Evolutionary conservation across 2,113 vertebrate genomes (phyloP).

Genomic region (Triplophysa tibetana): DNA sequence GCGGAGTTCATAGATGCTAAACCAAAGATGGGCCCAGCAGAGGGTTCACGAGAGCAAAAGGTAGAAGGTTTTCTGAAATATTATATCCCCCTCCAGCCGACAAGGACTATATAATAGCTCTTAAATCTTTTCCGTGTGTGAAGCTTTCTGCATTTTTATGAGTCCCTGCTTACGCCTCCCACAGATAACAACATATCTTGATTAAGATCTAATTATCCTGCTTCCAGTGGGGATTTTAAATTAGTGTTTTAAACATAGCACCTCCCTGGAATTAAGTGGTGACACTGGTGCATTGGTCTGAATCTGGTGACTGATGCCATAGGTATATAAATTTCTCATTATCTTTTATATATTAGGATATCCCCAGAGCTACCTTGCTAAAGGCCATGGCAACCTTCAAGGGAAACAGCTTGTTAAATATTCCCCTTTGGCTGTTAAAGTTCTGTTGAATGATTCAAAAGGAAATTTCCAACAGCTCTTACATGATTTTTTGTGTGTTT

Average conservation of each 20-base stretch:
- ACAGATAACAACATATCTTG: constrained; percentile 48
- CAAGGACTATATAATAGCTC: neutral
- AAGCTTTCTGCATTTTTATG: neutral
- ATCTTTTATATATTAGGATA: constrained; percentile 70
- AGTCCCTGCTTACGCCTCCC: constrained; percentile 33
- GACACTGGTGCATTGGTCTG: constrained; percentile 50
- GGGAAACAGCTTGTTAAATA: constrained; percentile 71
- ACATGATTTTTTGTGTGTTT: constrained; percentile 60
- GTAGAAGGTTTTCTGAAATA: neutral
- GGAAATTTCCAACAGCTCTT: constrained; percentile 57
- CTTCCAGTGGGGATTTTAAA: constrained; percentile 58
- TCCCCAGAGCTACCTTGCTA: constrained; percentile 65
- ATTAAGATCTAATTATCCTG: constrained; percentile 56
- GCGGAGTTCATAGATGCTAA: constrained; percentile 58
- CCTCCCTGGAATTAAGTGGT: constrained; percentile 53
- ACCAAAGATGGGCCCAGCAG: constrained; percentile 46
- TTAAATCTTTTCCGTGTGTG: constrained; percentile 9
- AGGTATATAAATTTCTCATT: constrained; percentile 76
- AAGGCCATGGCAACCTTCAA: constrained; percentile 70
- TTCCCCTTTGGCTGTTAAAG: constrained; percentile 75
- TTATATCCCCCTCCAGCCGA: neutral
- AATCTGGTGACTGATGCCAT: constrained; percentile 57
- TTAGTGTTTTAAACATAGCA: constrained; percentile 55
- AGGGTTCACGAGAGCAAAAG: neutral
- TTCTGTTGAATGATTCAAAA: constrained; percentile 65